Evolutionary conservation across 2,888 invertebrate genomes (phyloP).

Genomic region (Macropis europaea): DNA sequence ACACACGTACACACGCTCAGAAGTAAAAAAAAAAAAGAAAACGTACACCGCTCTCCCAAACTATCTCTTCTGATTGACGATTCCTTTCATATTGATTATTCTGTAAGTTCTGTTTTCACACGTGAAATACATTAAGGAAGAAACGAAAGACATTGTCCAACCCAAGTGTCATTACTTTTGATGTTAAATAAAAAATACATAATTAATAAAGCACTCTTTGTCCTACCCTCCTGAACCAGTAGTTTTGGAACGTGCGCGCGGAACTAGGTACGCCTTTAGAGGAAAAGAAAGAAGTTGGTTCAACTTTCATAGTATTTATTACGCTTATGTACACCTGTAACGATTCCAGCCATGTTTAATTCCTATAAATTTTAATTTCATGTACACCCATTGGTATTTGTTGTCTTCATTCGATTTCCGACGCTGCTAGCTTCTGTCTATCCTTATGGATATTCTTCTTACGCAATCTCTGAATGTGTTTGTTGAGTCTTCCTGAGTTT

Average conservation of each 20-base stretch:
- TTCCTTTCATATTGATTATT: constrained; percentile 77
- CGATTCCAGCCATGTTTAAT: constrained; percentile 26
- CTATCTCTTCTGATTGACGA: constrained; percentile 75
- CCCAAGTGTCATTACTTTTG: constrained; percentile 80
- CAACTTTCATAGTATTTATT: constrained; percentile 38
- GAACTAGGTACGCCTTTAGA: not conserved
- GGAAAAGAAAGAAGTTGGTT: not conserved
- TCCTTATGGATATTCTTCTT: constrained; percentile 85
- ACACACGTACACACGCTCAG: constrained; percentile 48
- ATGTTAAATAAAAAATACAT: constrained; percentile 80
- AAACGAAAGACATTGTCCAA: constrained; percentile 78
- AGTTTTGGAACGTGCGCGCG: not conserved
- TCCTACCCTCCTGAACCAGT: constrained; percentile 44
- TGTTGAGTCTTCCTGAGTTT: constrained; percentile 87
- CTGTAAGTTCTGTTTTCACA: constrained; percentile 78
- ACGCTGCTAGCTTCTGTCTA: constrained; percentile 59
- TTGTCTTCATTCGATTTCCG: constrained; percentile 20
- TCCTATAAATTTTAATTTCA: constrained; percentile 37
- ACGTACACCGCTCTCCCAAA: constrained; percentile 69
- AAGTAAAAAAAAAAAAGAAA: constrained; percentile 53
- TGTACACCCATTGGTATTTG: not conserved
- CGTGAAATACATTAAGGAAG: constrained; percentile 68
- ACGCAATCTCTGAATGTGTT: constrained; percentile 90
- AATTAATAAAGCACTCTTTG: constrained; percentile 69
- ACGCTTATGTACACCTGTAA: constrained; percentile 38